phyloP scores from a whole-genome alignment of 1,140 invertebrate genomes.

The Drosophila tropicalis region DNA sequence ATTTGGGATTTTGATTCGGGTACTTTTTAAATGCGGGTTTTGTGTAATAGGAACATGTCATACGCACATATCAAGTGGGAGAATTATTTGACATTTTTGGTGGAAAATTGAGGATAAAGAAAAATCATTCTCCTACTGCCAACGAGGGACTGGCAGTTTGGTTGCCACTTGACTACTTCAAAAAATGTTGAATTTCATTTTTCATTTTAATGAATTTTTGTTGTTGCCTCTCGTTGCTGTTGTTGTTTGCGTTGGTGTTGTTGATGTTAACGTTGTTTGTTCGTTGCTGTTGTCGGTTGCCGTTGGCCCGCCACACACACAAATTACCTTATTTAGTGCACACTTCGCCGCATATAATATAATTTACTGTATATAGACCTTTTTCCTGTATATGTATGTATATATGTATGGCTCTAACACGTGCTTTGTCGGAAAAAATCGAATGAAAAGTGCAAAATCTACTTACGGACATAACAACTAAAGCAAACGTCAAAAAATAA shows the following conservation, averaged over 20 bases:
- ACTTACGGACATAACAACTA: too few species aligned
- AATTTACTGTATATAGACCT: constrained; percentile 80
- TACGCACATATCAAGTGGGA: constrained; percentile 58
- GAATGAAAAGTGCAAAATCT: too few species aligned
- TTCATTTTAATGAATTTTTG: constrained; percentile 81
- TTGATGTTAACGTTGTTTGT: constrained; percentile 28
- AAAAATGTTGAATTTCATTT: constrained; percentile 79
- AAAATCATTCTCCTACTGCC: background rate
- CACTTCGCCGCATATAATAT: constrained; percentile 78
- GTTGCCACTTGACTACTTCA: constrained; percentile 44
- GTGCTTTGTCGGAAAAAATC: too few species aligned
- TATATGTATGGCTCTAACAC: too few species aligned
- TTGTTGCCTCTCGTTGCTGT: constrained; percentile 39
- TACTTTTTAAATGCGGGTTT: too few species aligned
- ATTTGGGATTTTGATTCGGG: too few species aligned
- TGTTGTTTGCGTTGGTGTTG: constrained; percentile 43
- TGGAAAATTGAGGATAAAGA: constrained; percentile 37
- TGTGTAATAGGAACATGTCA: constrained; percentile 26
- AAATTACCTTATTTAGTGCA: constrained; percentile 81
- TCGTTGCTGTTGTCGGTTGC: constrained; percentile 32
- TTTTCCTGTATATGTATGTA: constrained; percentile 23
- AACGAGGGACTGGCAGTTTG: background rate
- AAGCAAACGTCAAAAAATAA: too few species aligned
- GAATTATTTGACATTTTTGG: constrained; percentile 57
- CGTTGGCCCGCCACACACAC: constrained; percentile 66